Conservation (phyloP, 1,140 invertebrate genomes). For the Drosophila serrata region DNA sequence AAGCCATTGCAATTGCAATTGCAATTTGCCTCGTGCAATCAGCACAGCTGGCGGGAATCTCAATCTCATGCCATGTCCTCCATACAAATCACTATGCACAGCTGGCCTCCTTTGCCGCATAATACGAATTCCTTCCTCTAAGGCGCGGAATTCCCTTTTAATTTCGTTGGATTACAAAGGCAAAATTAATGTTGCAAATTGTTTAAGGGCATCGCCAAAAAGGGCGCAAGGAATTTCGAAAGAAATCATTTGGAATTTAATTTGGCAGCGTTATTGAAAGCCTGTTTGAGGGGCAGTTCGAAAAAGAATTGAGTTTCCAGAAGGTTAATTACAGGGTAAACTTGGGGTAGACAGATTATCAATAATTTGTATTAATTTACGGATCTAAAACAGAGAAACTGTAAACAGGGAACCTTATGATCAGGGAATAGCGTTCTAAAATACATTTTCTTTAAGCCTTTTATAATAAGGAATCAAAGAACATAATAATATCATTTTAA, state of each 20-base stretch:
- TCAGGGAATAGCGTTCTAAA: neutral
- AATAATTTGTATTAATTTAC: neutral
- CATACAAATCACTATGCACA: slow-evolving; percentile 2
- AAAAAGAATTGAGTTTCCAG: neutral
- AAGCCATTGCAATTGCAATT: slow-evolving; percentile 44
- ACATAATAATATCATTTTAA: neutral
- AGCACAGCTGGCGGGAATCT: slow-evolving; percentile 38
- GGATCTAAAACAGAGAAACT: too few relatives aligned
- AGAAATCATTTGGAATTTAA: slow-evolving; percentile 21
- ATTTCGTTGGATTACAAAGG: slow-evolving; percentile 14
- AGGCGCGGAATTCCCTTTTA: slow-evolving; percentile 20
- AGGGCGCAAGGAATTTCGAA: neutral
- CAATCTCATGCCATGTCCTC: slow-evolving; percentile 16
- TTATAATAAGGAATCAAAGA: too few relatives aligned
- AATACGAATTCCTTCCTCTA: slow-evolving; percentile 14
- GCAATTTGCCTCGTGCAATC: slow-evolving; percentile 50
- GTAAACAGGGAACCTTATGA: neutral
- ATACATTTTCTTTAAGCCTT: too few relatives aligned
- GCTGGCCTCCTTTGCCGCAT: slow-evolving; percentile 26
- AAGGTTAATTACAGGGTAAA: neutral
- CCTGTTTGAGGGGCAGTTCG: neutral
- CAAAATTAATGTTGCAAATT: slow-evolving; percentile 27
- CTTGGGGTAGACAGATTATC: neutral
- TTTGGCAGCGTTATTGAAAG: slow-evolving; percentile 3
- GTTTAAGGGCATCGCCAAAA: neutral